Conservation (phyloP, 2,113 vertebrate species). For the Camelus bactrianus region DNA sequence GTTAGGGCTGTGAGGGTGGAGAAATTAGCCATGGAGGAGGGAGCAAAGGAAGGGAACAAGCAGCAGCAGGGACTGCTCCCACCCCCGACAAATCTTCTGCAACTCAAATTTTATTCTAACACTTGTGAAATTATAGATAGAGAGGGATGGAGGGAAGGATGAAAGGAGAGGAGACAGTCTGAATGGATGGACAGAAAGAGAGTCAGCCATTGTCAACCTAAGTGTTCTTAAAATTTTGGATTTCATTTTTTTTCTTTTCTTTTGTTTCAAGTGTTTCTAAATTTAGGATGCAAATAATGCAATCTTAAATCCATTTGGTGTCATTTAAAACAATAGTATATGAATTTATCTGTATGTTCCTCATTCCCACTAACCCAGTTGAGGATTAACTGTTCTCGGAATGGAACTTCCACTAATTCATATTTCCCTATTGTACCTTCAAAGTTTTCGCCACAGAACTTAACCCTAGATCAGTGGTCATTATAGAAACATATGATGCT, state of each 20-base stretch:
- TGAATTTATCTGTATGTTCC: neutral
- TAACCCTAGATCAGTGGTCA: neutral
- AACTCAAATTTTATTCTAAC: neutral
- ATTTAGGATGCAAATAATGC: neutral
- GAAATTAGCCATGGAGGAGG: neutral
- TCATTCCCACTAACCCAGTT: neutral
- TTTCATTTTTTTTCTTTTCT: neutral
- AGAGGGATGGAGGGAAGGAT: neutral
- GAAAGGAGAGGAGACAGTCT: neutral
- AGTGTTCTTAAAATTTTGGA: neutral
- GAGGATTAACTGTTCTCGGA: neutral
- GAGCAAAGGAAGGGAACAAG: neutral
- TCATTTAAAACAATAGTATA: neutral
- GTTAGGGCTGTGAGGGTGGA: neutral
- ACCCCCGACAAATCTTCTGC: neutral
- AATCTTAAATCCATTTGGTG: neutral
- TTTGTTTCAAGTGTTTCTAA: neutral
- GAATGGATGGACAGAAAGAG: neutral
- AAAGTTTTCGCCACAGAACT: neutral
- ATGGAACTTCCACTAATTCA: neutral
- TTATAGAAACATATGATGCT: neutral
- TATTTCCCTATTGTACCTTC: neutral
- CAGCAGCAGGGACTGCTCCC: neutral
- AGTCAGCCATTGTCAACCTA: neutral
- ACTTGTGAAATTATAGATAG: neutral